phyloP scores from a whole-genome alignment of 2,888 invertebrate genomes.

The Pristionchus entomophagus region DNA sequence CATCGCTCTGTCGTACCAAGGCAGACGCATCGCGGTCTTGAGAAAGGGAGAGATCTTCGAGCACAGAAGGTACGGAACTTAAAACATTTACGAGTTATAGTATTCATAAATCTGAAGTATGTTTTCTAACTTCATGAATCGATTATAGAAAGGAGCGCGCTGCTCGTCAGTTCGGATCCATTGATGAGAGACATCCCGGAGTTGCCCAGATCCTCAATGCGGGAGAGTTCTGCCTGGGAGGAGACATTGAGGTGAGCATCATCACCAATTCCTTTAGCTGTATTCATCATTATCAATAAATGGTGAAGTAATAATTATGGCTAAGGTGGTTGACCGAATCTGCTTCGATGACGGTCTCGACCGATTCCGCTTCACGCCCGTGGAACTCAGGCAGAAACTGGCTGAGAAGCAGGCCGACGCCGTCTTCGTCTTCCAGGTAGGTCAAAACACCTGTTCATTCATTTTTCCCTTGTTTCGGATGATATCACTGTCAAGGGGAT shows the following conservation, averaged over 20 bases:
- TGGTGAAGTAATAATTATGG: not conserved
- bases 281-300: too few relatives aligned
- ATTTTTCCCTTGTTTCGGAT: too few relatives aligned
- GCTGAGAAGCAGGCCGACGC: constrained; percentile 88
- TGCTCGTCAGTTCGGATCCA: constrained; percentile 88
- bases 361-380: constrained; percentile 92
- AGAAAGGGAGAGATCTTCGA: constrained; percentile 52
- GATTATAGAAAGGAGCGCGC: constrained; percentile 83
- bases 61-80: constrained; percentile 78
- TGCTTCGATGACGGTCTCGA: constrained; percentile 96
- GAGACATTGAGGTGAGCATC: constrained; percentile 86
- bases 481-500: too few relatives aligned
- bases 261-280: too few relatives aligned
- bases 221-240: constrained; percentile 96
- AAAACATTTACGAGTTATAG: not conserved
- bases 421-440: constrained; percentile 92
- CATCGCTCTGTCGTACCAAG: constrained; percentile 77
- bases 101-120: too few relatives aligned
- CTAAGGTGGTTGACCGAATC: constrained; percentile 86
- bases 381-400: constrained; percentile 88
- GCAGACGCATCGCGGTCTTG: constrained; percentile 78
- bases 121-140: too few relatives aligned
- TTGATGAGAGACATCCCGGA: constrained; percentile 70
- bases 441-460: too few relatives aligned
- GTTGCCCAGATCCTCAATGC: constrained; percentile 88